Conservation (phyloP, 37 sponge, comb jelly and placozoan species). For the Theonella swinhoei region DNA sequence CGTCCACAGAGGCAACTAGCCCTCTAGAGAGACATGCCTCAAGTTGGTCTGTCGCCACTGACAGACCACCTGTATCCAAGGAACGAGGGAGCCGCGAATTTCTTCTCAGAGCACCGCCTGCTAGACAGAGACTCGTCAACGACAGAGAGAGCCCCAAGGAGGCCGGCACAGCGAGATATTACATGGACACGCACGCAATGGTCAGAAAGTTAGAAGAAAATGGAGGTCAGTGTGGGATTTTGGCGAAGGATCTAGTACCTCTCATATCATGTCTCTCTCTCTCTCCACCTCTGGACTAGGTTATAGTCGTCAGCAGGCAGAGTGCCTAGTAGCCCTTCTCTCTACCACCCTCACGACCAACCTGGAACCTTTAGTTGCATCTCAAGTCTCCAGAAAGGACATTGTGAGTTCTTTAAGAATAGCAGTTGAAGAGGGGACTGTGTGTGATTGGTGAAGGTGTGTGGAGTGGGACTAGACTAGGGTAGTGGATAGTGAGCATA, state of each 20-base stretch:
- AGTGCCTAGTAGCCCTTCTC: constrained; percentile 18
- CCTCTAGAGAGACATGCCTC: background rate
- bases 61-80: background rate
- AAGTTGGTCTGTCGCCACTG: background rate
- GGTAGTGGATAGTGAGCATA: too few species aligned
- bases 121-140: background rate
- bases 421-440: too few species aligned
- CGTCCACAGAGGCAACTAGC: background rate
- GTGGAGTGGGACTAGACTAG: too few species aligned
- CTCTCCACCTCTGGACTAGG: constrained; percentile 11
- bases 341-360: background rate
- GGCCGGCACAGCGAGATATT: too few species aligned
- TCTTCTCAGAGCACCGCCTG: background rate
- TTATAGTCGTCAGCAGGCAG: constrained; percentile 33
- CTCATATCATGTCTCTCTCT: too few species aligned
- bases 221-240: constrained; percentile 38
- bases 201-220: constrained; percentile 16
- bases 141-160: background rate
- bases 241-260: too few species aligned
- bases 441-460: too few species aligned
- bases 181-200: constrained; percentile 44
- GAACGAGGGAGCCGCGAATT: background rate
- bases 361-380: background rate
- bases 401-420: constrained; percentile 40
- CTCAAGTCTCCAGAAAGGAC: constrained; percentile 18